Evolutionary conservation across 2,113 vertebrate species (phyloP), one percentile per base, ranked within the genome.

Genomic region (Zosterops lateralis): DNA sequence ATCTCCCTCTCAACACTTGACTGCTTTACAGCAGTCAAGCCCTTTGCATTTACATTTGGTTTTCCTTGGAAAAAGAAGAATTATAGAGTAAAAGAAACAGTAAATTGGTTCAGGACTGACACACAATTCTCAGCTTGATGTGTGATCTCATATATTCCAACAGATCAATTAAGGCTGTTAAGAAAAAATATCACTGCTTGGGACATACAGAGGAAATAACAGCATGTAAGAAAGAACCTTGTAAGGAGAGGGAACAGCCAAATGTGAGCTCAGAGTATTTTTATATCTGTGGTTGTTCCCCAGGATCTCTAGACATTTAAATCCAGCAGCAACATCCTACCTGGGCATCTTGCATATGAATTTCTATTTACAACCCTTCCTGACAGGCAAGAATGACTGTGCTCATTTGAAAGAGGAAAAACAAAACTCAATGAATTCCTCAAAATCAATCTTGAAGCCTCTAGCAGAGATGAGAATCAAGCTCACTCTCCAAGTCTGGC

Each of bases 151-250:
- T 53, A 42, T 62, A 81, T 29, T 79, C 32, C 20, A 70, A 71
- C 3, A 34, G 44, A 83, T 34, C 68, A 81, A 19, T 57, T 79
- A 90, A 76, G 29, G 9, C 29, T 67, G 31, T 61, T 85, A 85
- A 79, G 48, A 87, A 45, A 45, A 92, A 83, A 91, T 67, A 62
- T 76, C 48, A 67, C 17, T 83, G 54, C 51, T 28, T 92, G 28
- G 51, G 67, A 80, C 12, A 40, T 34, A 57, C 5, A 44, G 9
- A 66, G 29, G 16, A 7, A 44, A 42, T 20, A 90, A 47, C 14
- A 40, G 14, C 3, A 1, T 45, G 15, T 47, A 51, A 48, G 50
- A 83, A 95, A 74, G 29, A 80, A 77, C 11, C 22, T n/a, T 67
- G 19, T 44, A 77, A 86, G 18, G 17, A 72, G 32, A 61, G 12